A percentile compares a stretch with the other conserved stretches of the same genome.
Evolutionary conservation across 2,888 invertebrate species (phyloP).

Genomic region (Apoda limacodes): DNA sequence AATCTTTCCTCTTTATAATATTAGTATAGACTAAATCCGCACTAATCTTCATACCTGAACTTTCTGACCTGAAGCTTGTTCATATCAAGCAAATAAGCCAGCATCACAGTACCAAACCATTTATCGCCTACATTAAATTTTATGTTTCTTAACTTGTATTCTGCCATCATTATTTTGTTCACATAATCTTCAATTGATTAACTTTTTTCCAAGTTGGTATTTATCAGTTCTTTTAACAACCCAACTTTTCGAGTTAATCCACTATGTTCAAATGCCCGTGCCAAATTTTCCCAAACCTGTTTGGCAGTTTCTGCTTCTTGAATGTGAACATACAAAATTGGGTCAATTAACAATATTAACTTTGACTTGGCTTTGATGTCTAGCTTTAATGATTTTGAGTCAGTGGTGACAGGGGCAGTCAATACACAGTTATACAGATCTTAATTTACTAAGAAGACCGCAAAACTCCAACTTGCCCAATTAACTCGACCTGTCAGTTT

Average conservation of each 20-base stretch:
- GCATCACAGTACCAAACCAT: slow-evolving; percentile 17
- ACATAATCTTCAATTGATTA: slow-evolving; percentile 12
- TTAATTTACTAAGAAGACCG: too few species aligned
- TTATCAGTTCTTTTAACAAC: slow-evolving; percentile 15
- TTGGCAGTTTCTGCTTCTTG: slow-evolving; percentile 12
- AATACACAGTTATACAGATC: slow-evolving; percentile 9
- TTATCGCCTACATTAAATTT: slow-evolving; percentile 15
- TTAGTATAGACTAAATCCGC: slow-evolving; percentile 13
- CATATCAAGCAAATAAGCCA: slow-evolving; percentile 16
- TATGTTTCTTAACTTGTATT: slow-evolving; percentile 15
- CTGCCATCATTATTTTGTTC: slow-evolving; percentile 10
- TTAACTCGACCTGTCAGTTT: too few species aligned
- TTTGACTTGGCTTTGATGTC: slow-evolving; percentile 15
- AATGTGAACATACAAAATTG: slow-evolving; percentile 11
- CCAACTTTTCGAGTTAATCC: slow-evolving; percentile 14
- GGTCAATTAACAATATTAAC: slow-evolving; percentile 14
- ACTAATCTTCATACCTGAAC: slow-evolving; percentile 10
- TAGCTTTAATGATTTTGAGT: too few species aligned
- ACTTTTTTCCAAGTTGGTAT: slow-evolving; percentile 15
- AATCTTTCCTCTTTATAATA: too few species aligned
- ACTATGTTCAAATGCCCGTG: slow-evolving; percentile 13
- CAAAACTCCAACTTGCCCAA: too few species aligned
- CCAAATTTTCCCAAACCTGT: slow-evolving; percentile 12
- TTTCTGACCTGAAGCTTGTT: slow-evolving; percentile 12
- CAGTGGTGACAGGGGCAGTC: slow-evolving; percentile 1